Evolutionary conservation across 2,113 vertebrate genomes (phyloP), one percentile per base, ranked within the genome.

Genomic region (Labeo catla): DNA sequence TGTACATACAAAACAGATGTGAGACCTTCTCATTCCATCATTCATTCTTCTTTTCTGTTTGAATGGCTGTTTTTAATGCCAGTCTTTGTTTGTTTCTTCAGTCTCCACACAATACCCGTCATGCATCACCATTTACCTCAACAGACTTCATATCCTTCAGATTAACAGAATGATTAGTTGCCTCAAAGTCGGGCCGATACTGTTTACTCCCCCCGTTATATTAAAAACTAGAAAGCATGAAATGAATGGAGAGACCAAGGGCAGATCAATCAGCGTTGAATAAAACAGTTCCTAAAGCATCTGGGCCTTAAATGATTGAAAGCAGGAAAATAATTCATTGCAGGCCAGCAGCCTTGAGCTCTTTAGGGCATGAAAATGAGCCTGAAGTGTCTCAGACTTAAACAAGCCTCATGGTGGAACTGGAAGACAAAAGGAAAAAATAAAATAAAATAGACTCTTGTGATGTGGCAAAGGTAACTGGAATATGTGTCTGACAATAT

Each of bases 211-310:
- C 77, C 85, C 36, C 34, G 86, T 8, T 85, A 74, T 88, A 82
- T 88, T 57, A 86, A 90, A 87, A 83, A 89, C 76, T 86, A 86
- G 89, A 83, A 84, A 77, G 39, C 88, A 86, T 88, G 72, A 89
- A 89, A 89, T 91, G 83, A 91, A 88, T 88, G 86, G 81, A 59
- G 76, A 78, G 77, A 87, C 86, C 83, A 90, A 86, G 76, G 79
- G 84, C 81, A 66, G 84, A 92, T 91, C 86, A 84, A 86, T 89
- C 85, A 87, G 63, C 49, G 72, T 50, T 87, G 66, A 85, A 90
- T 87, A 90, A 91, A 90, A 77, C 70, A 86, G 80, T 50, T 79
- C 73, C 83, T 91, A 87, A 89, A 84, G 88, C 50, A 88, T 73
- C 59, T 86, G 70, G 50, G 76, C 83, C 78, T 88, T 81, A 90